Conservation (phyloP, 2,888 invertebrate genomes). For the Limnephilus rhombicus region DNA sequence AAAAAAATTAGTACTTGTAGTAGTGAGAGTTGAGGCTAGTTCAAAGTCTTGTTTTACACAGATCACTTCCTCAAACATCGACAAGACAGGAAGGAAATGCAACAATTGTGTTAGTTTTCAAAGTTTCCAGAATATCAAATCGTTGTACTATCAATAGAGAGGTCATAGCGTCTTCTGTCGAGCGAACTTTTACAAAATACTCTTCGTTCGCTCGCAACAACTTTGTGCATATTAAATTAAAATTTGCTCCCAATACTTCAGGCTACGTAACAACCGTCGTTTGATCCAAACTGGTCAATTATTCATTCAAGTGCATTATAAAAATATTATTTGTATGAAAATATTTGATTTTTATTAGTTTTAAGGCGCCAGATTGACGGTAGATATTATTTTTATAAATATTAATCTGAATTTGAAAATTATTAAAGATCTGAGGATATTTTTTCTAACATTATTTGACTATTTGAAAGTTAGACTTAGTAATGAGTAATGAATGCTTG, state of each 20-base stretch:
- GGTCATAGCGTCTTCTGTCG: constrained; percentile 32
- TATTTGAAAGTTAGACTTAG: constrained; percentile 26
- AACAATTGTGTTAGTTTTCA: constrained; percentile 42
- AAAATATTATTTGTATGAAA: constrained; percentile 53
- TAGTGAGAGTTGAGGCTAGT: constrained; percentile 48
- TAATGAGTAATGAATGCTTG: constrained; percentile 39
- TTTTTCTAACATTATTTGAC: constrained; percentile 11
- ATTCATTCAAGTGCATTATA: constrained; percentile 52
- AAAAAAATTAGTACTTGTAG: constrained; percentile 53
- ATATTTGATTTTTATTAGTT: constrained; percentile 18
- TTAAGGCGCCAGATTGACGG: constrained; percentile 42
- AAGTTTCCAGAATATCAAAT: constrained; percentile 57
- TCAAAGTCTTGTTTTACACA: not conserved
- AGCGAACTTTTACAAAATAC: constrained; percentile 16
- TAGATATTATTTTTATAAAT: constrained; percentile 16
- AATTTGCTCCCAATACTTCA: not conserved
- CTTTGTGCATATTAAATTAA: not conserved
- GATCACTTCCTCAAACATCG: constrained; percentile 19
- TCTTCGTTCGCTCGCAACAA: constrained; percentile 5
- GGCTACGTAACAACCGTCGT: not conserved
- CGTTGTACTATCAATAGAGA: constrained; percentile 59
- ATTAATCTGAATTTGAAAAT: constrained; percentile 16
- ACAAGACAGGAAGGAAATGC: constrained; percentile 31
- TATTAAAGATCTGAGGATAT: constrained; percentile 8
- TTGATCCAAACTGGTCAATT: not conserved